Evolutionary conservation across 2,888 invertebrate species (phyloP), one percentile per base, ranked within the genome.

Genomic region (Brenthis daphne): DNA sequence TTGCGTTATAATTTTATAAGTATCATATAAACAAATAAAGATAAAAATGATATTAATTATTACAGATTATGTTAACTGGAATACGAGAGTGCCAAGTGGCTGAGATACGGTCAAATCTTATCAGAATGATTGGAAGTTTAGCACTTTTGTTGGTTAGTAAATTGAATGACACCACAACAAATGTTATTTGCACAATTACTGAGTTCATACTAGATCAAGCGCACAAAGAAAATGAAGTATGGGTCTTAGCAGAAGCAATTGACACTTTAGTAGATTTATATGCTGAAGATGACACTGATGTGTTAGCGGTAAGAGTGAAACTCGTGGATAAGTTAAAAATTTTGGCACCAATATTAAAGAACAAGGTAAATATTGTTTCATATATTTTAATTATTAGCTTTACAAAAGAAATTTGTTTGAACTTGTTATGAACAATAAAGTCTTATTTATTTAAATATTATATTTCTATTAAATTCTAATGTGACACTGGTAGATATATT

Each of bases 241-340:
- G 96, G 95, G 94, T 96, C 6, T 87, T 95, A 50, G 96, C 96
- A 0, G 97, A 97, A 88, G 94, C 95, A 4, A 82, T 96, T 53
- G 97, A 97, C 80, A 94, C 95, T 0, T 80, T 96, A 37, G 95
- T 96, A 85, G 97, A 97, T 80, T 93, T 97, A 75, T 97, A 96
- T 85, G 94, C 95, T 0, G 96, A 96, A 79, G 96, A 97, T 79
- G 95, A 96, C 79, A 95, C 95, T 67, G 95, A 96, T 81, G 79
- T 80, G 24, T 85, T 96, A 69, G 95, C 96, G 0, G 88, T 88
- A 70, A 95, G 95, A 80, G 91, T 96, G 16, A 93, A 94, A 74
- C 89, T 96, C 63, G 92, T 95, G 2, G 94, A 94, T n/a, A 95
- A 94, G 78, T 85, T 96, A 16, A 86, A 90, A 50, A 80, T 85